A percentile compares a stretch with the other conserved stretches of the same genome.
These are phyloP conservation scores for Cryptotermes secundus DNA, from an alignment of 1,140 invertebrate species.

Conservation along the genomic window DNA sequence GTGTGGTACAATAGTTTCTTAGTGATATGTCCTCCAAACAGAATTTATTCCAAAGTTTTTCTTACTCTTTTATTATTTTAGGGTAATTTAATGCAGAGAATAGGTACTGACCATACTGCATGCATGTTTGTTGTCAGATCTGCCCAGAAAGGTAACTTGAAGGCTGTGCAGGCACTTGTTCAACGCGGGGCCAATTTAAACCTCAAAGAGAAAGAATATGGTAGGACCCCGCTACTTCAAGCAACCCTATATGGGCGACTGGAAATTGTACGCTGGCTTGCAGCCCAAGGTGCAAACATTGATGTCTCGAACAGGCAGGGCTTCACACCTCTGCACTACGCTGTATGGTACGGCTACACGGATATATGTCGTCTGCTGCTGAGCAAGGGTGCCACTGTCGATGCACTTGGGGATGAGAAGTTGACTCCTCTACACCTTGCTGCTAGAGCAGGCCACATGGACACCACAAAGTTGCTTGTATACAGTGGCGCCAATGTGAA, in stretches of 20 bases:
- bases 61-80: no score
- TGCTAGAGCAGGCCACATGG: not conserved
- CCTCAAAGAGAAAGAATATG: slow-evolving; percentile 12
- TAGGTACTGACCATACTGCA: no score
- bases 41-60: no score
- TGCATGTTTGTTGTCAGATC: not conserved
- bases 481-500: not conserved
- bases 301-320: not conserved
- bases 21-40: no score
- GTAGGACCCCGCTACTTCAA: not conserved
- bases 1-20: no score
- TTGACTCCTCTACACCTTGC: slow-evolving; percentile 4
- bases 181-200: not conserved
- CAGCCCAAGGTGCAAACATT: not conserved
- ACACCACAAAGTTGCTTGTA: not conserved
- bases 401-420: not conserved
- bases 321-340: not conserved
- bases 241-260: not conserved
- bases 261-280: not conserved
- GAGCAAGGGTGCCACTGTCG: not conserved
- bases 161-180: not conserved
- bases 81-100: no score
- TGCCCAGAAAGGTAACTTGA: not conserved
- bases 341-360: not conserved
- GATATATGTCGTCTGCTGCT: not conserved